Percentiles rank a stretch among this genome's conserved stretches.
Evolutionary conservation across 2,888 invertebrate species (phyloP).

Genomic region (Epirrita christyi): DNA sequence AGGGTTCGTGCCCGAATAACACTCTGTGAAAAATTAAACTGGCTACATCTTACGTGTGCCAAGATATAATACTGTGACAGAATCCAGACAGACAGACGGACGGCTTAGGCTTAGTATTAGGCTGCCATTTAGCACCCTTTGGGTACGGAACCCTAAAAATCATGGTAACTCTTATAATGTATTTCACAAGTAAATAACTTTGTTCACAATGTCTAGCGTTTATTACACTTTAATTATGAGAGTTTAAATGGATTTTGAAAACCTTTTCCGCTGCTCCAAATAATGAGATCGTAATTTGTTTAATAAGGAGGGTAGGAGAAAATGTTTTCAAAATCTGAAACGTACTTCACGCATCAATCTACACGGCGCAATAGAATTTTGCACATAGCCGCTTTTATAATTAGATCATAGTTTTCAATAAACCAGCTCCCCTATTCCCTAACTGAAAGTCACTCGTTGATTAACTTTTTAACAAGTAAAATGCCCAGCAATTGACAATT

Average conservation of each 20-base stretch:
- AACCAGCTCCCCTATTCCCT: too few relatives aligned
- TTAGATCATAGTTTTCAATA: constrained; percentile 3
- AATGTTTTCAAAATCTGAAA: constrained; percentile 18
- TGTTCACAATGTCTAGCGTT: constrained; percentile 26
- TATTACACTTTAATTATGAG: constrained; percentile 38
- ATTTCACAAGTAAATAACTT: constrained; percentile 44
- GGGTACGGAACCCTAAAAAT: too few relatives aligned
- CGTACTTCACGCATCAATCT: constrained; percentile 20
- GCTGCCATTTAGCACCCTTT: too few relatives aligned
- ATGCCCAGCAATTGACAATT: too few relatives aligned
- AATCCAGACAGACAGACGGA: too few relatives aligned
- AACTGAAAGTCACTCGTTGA: too few relatives aligned
- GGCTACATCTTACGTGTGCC: too few relatives aligned
- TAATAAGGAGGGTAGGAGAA: constrained; percentile 26
- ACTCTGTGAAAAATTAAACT: too few relatives aligned
- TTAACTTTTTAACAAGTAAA: too few relatives aligned
- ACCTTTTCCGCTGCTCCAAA: constrained; percentile 48
- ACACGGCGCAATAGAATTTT: constrained; percentile 10
- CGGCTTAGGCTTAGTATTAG: too few relatives aligned
- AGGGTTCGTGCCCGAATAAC: too few relatives aligned
- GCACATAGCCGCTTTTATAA: neutral
- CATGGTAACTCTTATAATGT: constrained; percentile 27
- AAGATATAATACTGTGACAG: too few relatives aligned
- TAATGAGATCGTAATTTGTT: constrained; percentile 63
- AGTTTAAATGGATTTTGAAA: constrained; percentile 42